phyloP scores from a whole-genome alignment of 2,888 invertebrate genomes.

The Rhagonycha lutea region DNA sequence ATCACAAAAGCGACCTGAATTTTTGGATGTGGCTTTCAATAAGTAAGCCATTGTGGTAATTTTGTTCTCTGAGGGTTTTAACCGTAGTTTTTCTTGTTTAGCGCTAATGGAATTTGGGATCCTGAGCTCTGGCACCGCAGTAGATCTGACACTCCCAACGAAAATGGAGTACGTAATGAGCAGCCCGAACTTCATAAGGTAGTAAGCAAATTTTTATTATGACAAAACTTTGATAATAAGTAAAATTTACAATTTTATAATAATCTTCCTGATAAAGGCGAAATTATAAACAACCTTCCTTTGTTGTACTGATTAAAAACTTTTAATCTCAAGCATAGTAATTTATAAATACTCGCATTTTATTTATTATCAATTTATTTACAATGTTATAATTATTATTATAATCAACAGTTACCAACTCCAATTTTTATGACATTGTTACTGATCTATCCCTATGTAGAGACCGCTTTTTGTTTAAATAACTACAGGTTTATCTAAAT shows the following conservation, averaged over 20 bases:
- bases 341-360: not conserved
- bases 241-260: not conserved
- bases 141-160: slow-evolving; percentile 65
- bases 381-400: not conserved
- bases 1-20: slow-evolving; percentile 74
- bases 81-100: slow-evolving; percentile 29
- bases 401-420: not conserved
- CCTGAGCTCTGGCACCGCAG: slow-evolving; percentile 63
- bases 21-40: slow-evolving; percentile 62
- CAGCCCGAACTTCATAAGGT: slow-evolving; percentile 63
- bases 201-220: slow-evolving; percentile 21
- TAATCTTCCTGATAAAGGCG: not conserved
- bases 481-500: no score
- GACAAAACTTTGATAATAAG: not conserved
- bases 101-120: slow-evolving; percentile 58
- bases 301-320: not conserved
- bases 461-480: not conserved
- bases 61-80: not conserved
- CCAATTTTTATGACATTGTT: not conserved
- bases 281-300: not conserved
- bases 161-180: slow-evolving; percentile 61
- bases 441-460: not conserved
- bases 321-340: not conserved
- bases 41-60: slow-evolving; percentile 54
- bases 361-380: not conserved